Conservation (phyloP, 2,113 vertebrate species). For the Mustela nigripes region DNA sequence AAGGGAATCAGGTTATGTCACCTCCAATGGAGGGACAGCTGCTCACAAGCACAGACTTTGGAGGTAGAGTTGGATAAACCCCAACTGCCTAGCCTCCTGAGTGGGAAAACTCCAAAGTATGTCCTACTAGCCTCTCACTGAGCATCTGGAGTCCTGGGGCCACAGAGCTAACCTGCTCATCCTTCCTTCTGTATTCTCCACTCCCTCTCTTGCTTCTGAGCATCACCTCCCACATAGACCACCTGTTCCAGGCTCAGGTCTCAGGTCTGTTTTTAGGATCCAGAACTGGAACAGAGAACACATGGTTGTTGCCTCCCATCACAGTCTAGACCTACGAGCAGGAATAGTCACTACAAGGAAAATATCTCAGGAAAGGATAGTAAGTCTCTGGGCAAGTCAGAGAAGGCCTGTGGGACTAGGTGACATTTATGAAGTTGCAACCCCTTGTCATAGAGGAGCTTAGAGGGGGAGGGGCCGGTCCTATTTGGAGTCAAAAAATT, state of each 20-base stretch:
- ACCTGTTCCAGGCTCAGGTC: not conserved
- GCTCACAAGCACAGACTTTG: not conserved
- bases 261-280: not conserved
- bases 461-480: not conserved
- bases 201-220: not conserved
- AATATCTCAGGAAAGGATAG: not conserved
- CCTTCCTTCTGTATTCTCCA: not conserved
- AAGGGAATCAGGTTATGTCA: too few relatives aligned
- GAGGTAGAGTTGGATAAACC: not conserved
- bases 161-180: too few relatives aligned
- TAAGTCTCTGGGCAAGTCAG: not conserved
- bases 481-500: too few relatives aligned
- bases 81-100: not conserved
- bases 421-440: not conserved
- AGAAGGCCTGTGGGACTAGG: not conserved
- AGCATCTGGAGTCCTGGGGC: not conserved
- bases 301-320: not conserved
- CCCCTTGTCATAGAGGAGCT: not conserved
- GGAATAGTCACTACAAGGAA: not conserved
- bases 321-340: not conserved
- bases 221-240: too few relatives aligned
- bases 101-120: too few relatives aligned
- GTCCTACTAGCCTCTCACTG: not conserved
- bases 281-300: not conserved
- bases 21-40: not conserved